Conservation (phyloP, 2,888 invertebrate genomes). For the Archips crataeganus region DNA sequence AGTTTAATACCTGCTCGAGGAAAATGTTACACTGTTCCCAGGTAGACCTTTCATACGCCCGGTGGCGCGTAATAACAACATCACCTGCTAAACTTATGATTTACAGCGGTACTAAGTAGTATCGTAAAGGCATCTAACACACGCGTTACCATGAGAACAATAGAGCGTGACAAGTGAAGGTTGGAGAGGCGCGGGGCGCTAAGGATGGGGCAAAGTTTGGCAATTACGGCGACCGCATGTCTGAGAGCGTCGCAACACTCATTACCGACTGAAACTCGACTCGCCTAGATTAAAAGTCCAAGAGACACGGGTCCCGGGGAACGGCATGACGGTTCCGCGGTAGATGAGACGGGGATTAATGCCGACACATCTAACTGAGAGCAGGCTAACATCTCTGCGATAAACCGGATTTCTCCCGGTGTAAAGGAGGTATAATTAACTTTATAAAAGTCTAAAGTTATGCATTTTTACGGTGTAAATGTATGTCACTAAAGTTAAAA, state of each 20-base stretch:
- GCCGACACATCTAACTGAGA: conserved; percentile 50
- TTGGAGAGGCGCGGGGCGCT: conserved; percentile 61
- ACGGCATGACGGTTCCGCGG: conserved; percentile 51
- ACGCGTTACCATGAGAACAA: conserved; percentile 79
- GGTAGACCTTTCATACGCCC: conserved; percentile 10
- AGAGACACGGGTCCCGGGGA: conserved; percentile 65
- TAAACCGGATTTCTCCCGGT: conserved; percentile 5
- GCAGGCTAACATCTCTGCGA: conserved; percentile 17
- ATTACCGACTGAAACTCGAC: conserved; percentile 80
- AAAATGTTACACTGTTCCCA: background rate
- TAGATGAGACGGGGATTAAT: conserved; percentile 62
- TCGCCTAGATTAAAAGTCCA: conserved; percentile 81
- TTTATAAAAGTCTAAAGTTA: no score
- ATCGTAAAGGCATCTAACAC: conserved; percentile 66
- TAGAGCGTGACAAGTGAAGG: conserved; percentile 74
- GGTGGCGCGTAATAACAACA: conserved; percentile 31
- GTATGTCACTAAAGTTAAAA: no score
- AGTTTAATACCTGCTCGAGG: background rate
- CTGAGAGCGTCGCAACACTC: conserved; percentile 83
- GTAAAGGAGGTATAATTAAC: background rate
- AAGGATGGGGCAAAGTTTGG: conserved; percentile 80
- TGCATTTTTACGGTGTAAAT: no score
- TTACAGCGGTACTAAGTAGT: conserved; percentile 32
- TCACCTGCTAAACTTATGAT: conserved; percentile 40
- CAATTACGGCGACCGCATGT: conserved; percentile 85